These are phyloP conservation scores for Tenualosa thibaudeaui DNA, from an alignment of 2,797 vertebrate species.

Conservation along the genomic window DNA sequence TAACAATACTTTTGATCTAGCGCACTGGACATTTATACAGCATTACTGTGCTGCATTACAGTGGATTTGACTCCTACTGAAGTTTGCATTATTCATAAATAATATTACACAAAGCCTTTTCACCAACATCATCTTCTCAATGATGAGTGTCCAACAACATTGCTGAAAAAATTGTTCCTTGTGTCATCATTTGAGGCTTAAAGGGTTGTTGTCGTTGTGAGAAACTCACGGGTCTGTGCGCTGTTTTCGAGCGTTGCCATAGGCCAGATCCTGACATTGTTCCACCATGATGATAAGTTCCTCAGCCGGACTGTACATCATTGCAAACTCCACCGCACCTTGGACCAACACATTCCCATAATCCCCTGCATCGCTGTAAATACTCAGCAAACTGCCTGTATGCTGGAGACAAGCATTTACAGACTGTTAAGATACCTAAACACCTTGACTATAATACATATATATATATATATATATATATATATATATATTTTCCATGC, in stretches of 20 bases:
- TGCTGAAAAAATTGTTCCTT: no score
- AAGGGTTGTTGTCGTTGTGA: background rate
- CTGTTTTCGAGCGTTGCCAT: conserved; percentile 54
- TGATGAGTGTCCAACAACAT: no score
- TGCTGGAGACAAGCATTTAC: conserved; percentile 36
- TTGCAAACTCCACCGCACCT: conserved; percentile 57
- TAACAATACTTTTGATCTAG: background rate
- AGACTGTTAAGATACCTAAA: background rate
- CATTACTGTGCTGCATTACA: background rate
- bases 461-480: background rate
- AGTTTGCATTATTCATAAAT: background rate
- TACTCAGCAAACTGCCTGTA: conserved; percentile 54
- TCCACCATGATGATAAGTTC: conserved; percentile 57
- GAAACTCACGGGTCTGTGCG: conserved; percentile 59
- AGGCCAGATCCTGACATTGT: conserved; percentile 60
- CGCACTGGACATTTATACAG: background rate
- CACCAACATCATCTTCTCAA: no score
- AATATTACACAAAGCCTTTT: no score
- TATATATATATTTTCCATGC: no score
- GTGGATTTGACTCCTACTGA: background rate
- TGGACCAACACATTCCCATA: conserved; percentile 54
- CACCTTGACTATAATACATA: background rate
- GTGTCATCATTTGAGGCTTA: background rate
- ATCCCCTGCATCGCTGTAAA: conserved; percentile 61
- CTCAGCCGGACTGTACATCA: conserved; percentile 52